Base-by-base conservation (phyloP, 2,113 vertebrate species). In the Saimiri boliviensis region DNA sequence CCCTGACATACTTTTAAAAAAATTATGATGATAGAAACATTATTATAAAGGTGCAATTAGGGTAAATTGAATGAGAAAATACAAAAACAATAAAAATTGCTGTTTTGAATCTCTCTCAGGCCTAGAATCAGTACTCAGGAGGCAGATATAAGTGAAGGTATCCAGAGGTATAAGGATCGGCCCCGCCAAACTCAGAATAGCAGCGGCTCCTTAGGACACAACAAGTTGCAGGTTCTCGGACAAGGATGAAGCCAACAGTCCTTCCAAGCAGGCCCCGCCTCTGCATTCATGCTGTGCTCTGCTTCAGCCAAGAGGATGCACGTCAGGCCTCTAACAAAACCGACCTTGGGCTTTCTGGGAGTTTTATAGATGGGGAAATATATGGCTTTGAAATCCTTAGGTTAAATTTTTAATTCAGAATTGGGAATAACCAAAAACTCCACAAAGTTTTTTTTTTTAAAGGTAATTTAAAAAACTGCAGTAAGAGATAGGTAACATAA, bases 61-160 rank as follows among this genome's bases (percentile, higher is more conserved):
- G 58, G 76, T 54, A 86, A 93, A 80, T 66, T 71, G 83, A 96
- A 86, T 63, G 37, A 93, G 91, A 79, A 97, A 77, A 86, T 79
- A 70, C 30, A 81, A 85, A 92, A 40, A 63, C 6, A 71, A 77
- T 45, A 27, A 76, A 86, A 12, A 32, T 58, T 88, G 71, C 81
- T 79, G 11, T 87, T 95, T 56, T 70, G 66, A 20, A 8, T 1
- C 4, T 74, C n/a, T 77, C 45, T 91, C 56, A 42, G 76, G 16
- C 81, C 81, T 3, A 19, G 42, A 20, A 30, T 91, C 27, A 47
- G 13, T 5, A n/a, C 19, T 10, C 25, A n/a, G 5, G n/a, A 71
- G 82, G 86, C 32, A 74, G 30, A 35, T 47, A 32, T 6, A n/a
- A 71, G 23, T 9, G 11, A 35, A 74, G 68, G 5, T 20, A 58